Percentiles rank a stretch among this genome's conserved stretches.
Evolutionary conservation across 1,140 invertebrate genomes (phyloP).

Genomic region (Halyomorpha halys): DNA sequence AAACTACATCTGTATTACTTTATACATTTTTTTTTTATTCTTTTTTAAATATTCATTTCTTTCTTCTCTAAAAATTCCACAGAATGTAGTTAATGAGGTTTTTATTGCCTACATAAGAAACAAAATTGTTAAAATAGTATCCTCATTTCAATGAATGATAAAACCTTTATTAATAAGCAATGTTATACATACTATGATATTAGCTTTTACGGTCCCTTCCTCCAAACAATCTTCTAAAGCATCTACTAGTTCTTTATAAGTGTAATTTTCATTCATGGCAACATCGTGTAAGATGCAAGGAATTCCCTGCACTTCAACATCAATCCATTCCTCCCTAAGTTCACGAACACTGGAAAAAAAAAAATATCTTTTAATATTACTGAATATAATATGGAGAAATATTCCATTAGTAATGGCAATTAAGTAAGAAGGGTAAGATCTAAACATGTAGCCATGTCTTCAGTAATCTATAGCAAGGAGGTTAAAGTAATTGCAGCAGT

Average conservation of each 20-base stretch:
- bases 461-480: too few species aligned
- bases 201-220: neutral
- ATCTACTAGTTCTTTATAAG: neutral
- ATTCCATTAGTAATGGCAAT: too few species aligned
- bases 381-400: too few species aligned
- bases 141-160: too few species aligned
- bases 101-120: too few species aligned
- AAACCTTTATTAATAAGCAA: neutral
- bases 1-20: neutral
- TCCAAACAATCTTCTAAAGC: neutral
- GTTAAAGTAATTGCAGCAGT: too few species aligned
- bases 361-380: too few species aligned
- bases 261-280: neutral
- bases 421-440: too few species aligned
- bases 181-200: neutral
- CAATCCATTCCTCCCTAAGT: slow-evolving; percentile 13
- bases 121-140: neutral
- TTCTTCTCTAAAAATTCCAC: neutral
- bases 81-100: too few species aligned
- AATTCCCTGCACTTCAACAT: neutral
- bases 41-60: neutral
- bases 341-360: slow-evolving; percentile 8
- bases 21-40: neutral
- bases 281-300: neutral
- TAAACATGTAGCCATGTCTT: too few species aligned